Evolutionary conservation across 2,888 invertebrate genomes (phyloP), one percentile per base, ranked within the genome.

Genomic region (Leptinotarsa peninsularis): DNA sequence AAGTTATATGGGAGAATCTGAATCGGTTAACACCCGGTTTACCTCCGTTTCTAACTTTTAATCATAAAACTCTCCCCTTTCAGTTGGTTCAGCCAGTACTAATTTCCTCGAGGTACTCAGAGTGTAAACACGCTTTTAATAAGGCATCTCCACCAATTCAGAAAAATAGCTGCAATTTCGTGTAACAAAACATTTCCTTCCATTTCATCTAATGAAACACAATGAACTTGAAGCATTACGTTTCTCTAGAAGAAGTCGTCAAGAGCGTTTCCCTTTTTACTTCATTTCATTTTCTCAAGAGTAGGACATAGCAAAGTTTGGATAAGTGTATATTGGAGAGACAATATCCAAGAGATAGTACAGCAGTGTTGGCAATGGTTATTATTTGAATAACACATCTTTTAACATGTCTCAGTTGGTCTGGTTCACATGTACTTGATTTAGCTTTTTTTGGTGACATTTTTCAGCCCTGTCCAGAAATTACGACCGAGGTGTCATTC

Each of bases 201-300:
- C 33, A 54, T 43, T 21, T 21, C 33, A 18, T 49, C 70, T 58
- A 15, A 58, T 70, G 49, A 70, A 70, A 70, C 63, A 43, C 70
- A 70, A 70, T 70, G 33, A 49, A 58, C 21, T 70, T 70, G 1
- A 18, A 70, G 17, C 56, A 49, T 70, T 49, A 23, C 49, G 49
- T 58, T 33, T 21, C 58, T 49, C 17, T 70, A 7, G 3, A 58
- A 70, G 21, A 14, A 50, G 56, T 69, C 27, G 27, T 69, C 4
- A 52, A 69, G 43, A 58, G 49, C 63, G 17, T 7, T 27, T 63
- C 13, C 3, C 23, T 69, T 21, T 70, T 49, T 15, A 13, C 56
- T 10, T 58, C 23, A 18, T 56, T 49, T 23, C 3, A 49, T 17
- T 49, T 63, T 33, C 63, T 18, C 69, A n/a, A 33, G 69, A 56